Evolutionary conservation across 2,797 vertebrate species (phyloP).

Genomic region (Lemur catta): DNA sequence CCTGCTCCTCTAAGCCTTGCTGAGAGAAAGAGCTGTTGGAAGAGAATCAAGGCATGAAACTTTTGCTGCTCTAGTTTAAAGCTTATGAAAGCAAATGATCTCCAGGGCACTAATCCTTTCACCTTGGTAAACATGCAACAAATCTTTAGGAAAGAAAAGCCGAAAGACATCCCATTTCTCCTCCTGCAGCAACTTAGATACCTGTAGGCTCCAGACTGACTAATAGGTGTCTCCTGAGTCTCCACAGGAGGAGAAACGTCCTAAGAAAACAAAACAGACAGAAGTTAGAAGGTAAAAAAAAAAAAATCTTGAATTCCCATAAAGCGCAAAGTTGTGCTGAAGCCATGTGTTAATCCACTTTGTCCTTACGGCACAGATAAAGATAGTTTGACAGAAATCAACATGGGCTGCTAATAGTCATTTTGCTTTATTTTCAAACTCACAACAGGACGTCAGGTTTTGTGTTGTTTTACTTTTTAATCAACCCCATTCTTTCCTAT

Average conservation of each 20-base stretch:
- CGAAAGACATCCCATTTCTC: slow-evolving; percentile 56
- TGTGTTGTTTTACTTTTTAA: slow-evolving; percentile 64
- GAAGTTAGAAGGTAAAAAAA: neutral
- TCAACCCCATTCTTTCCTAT: slow-evolving; percentile 55
- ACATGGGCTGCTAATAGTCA: slow-evolving; percentile 41
- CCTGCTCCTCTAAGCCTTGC: slow-evolving; percentile 82
- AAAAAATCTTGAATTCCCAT: slow-evolving; percentile 8
- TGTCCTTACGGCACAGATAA: neutral
- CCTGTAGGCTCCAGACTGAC: slow-evolving; percentile 56
- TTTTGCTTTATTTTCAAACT: slow-evolving; percentile 61
- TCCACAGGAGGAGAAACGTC: slow-evolving; percentile 39
- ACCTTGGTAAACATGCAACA: slow-evolving; percentile 81
- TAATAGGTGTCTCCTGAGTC: slow-evolving; percentile 58
- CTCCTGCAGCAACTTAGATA: slow-evolving; percentile 36
- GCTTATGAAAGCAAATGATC: slow-evolving; percentile 84
- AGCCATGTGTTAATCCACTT: neutral
- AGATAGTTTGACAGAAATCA: slow-evolving; percentile 54
- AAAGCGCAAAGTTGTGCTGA: slow-evolving; percentile 57
- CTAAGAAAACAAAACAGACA: slow-evolving; percentile 47
- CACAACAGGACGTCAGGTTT: slow-evolving; percentile 51
- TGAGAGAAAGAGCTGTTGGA: slow-evolving; percentile 80
- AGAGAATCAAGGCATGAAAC: slow-evolving; percentile 83
- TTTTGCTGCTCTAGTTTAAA: slow-evolving; percentile 83
- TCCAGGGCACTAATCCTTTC: slow-evolving; percentile 83
- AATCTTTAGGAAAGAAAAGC: slow-evolving; percentile 79